Percentiles rank a stretch among this genome's conserved stretches.
These are phyloP conservation scores for Ypsolopha scabrella DNA, from an alignment of 2,888 invertebrate genomes.

Conservation along the genomic window DNA sequence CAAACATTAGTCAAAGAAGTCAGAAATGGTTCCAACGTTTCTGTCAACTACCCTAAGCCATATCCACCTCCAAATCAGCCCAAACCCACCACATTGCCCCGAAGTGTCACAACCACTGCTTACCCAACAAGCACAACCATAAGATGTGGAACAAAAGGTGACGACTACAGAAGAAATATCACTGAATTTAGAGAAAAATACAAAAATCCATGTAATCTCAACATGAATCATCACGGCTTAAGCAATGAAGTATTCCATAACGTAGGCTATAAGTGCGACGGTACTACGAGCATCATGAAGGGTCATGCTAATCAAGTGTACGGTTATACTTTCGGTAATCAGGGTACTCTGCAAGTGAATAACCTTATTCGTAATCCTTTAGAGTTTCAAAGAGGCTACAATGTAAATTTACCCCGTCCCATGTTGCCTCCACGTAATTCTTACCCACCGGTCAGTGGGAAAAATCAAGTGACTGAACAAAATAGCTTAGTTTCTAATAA, in stretches of 20 bases:
- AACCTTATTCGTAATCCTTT: conserved; percentile 66
- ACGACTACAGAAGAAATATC: conserved; percentile 71
- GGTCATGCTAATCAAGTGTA: conserved; percentile 60
- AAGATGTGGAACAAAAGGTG: conserved; percentile 52
- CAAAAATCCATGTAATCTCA: conserved; percentile 65
- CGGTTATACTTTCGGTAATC: conserved; percentile 67
- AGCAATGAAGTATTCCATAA: conserved; percentile 60
- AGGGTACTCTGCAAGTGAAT: conserved; percentile 63
- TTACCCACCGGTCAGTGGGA: conserved; percentile 71
- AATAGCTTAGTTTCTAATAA: conserved; percentile 61
- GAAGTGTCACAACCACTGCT: conserved; percentile 58
- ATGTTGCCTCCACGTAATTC: conserved; percentile 74
- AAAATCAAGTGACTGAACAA: conserved; percentile 65
- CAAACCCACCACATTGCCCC: conserved; percentile 61
- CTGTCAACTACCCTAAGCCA: conserved; percentile 57
- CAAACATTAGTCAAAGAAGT: conserved; percentile 40
- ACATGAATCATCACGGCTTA: conserved; percentile 35
- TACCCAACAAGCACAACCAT: conserved; percentile 57
- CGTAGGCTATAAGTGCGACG: conserved; percentile 57
- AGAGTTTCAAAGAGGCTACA: conserved; percentile 69
- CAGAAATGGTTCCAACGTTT: conserved; percentile 49
- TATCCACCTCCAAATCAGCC: conserved; percentile 47
- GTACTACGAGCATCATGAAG: conserved; percentile 26
- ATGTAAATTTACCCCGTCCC: conserved; percentile 69
- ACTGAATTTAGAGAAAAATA: conserved; percentile 74